A percentile compares a stretch with the other conserved stretches of the same genome.
Evolutionary conservation across 2,113 vertebrate genomes (phyloP).

Genomic region (Ardeotis arabs): DNA sequence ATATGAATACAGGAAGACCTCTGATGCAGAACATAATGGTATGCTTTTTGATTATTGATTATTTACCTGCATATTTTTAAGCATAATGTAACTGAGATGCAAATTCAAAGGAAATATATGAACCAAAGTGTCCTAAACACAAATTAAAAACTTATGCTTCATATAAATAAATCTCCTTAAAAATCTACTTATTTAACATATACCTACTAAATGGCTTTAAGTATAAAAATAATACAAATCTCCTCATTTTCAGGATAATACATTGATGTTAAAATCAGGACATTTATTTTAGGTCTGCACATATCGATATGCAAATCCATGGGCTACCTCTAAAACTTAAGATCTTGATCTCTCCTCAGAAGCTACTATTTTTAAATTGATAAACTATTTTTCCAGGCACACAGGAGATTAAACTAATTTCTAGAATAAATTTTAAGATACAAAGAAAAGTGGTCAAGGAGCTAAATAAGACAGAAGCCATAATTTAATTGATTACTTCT

Average conservation of each 20-base stretch:
- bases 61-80: neutral
- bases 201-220: neutral
- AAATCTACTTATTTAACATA: neutral
- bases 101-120: neutral
- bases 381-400: neutral
- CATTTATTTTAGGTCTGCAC: neutral
- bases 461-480: neutral
- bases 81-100: neutral
- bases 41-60: neutral
- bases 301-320: neutral
- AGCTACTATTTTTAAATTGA: neutral
- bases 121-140: neutral
- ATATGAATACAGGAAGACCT: neutral
- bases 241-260: neutral
- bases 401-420: neutral
- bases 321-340: neutral
- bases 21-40: neutral
- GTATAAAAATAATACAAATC: neutral
- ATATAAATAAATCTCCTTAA: neutral
- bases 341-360: neutral
- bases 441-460: neutral
- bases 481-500: neutral
- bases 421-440: neutral
- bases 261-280: neutral
- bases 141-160: neutral